These are phyloP conservation scores for Coptotermes formosanus DNA, from an alignment of 1,140 invertebrate species.

Conservation along the genomic window DNA sequence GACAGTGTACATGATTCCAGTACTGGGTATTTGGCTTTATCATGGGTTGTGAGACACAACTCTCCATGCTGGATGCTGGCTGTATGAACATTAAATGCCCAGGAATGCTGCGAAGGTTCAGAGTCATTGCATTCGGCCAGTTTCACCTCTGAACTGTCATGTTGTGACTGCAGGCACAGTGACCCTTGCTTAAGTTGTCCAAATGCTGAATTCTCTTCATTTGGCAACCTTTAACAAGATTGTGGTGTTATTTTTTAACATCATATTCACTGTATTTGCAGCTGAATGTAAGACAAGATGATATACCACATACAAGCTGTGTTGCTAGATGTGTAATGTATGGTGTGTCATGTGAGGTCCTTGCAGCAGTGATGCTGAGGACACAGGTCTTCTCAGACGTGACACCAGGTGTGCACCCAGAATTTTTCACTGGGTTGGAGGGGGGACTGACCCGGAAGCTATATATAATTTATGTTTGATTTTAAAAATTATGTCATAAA, in stretches of 20 bases:
- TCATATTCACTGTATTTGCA: background rate
- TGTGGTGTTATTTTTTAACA: background rate
- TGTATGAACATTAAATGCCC: constrained; percentile 23
- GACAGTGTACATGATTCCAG: constrained; percentile 1
- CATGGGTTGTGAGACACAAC: constrained; percentile 25
- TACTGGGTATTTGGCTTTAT: background rate
- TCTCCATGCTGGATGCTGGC: background rate
- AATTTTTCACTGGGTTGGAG: too few species aligned
- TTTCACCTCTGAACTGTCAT: background rate
- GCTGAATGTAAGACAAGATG: background rate
- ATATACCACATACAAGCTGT: too few species aligned
- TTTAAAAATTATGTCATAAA: too few species aligned
- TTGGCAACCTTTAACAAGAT: constrained; percentile 37
- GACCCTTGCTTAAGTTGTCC: constrained; percentile 45
- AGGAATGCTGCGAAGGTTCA: constrained; percentile 4
- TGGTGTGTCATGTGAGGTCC: too few species aligned
- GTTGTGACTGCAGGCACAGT: constrained; percentile 41
- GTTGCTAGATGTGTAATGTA: background rate
- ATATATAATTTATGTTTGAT: too few species aligned
- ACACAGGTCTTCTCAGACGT: too few species aligned
- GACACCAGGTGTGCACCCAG: too few species aligned
- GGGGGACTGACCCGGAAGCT: too few species aligned
- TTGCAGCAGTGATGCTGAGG: too few species aligned
- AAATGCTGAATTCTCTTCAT: constrained; percentile 45
- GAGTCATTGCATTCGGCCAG: constrained; percentile 20